Evolutionary conservation across 2,888 invertebrate species (phyloP).

Genomic region (Byasa hedistus): DNA sequence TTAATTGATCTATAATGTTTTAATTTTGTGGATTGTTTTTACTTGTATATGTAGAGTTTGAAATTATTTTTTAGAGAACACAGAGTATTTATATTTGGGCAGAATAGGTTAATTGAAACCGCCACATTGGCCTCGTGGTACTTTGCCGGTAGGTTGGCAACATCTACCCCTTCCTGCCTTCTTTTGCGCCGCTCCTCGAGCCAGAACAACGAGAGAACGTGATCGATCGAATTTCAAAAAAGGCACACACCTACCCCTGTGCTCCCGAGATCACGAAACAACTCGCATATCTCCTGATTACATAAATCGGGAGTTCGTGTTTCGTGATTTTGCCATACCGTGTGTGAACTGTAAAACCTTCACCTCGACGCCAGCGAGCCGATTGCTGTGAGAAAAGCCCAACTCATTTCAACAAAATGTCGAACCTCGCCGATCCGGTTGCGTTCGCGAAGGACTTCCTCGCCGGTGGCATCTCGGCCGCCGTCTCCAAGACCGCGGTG

Average conservation of each 20-base stretch:
- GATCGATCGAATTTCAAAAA: conserved; percentile 80
- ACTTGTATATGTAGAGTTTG: neutral
- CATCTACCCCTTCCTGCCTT: conserved; percentile 75
- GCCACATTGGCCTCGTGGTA: conserved; percentile 75
- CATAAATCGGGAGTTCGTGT: conserved; percentile 73
- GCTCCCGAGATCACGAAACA: conserved; percentile 78
- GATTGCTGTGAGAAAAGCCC: conserved; percentile 59
- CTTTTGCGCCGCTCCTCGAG: conserved; percentile 76
- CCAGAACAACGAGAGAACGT: conserved; percentile 77
- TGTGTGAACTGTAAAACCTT: conserved; percentile 61
- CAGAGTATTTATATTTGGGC: neutral
- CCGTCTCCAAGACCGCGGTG: conserved; percentile 96
- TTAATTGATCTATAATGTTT: too few species aligned
- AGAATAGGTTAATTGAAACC: conserved; percentile 29
- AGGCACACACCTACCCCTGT: conserved; percentile 78
- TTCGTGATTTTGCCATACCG: conserved; percentile 74
- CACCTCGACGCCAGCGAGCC: conserved; percentile 60
- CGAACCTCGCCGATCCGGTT: conserved; percentile 85
- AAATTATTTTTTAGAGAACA: neutral
- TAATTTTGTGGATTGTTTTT: too few species aligned
- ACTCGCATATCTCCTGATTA: conserved; percentile 74
- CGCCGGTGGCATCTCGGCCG: conserved; percentile 96
- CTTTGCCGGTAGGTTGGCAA: conserved; percentile 67
- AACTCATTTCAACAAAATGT: conserved; percentile 70
- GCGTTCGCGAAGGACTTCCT: conserved; percentile 95